phyloP scores from a whole-genome alignment of 2,797 vertebrate species.

The Scarus forsteni region DNA sequence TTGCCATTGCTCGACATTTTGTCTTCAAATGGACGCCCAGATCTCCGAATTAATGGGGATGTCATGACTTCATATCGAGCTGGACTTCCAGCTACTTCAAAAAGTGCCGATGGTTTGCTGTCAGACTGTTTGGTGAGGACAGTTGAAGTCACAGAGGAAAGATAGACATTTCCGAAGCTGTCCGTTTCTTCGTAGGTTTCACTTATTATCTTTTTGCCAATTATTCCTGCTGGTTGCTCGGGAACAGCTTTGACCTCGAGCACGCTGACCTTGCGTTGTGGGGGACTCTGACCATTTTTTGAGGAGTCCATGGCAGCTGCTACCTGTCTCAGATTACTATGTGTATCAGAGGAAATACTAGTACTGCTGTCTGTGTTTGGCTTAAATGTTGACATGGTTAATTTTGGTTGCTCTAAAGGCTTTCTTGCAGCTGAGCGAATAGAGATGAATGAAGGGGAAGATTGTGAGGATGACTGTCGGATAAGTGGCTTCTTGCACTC shows the following conservation, averaged over 20 bases:
- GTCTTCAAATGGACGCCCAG: constrained; percentile 73
- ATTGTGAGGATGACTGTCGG: constrained; percentile 80
- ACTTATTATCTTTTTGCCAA: constrained; percentile 85
- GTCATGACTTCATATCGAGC: constrained; percentile 80
- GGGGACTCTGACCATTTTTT: constrained; percentile 63
- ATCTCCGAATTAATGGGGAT: constrained; percentile 79
- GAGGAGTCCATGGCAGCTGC: constrained; percentile 30
- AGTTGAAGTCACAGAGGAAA: constrained; percentile 86
- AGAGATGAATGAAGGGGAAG: constrained; percentile 91
- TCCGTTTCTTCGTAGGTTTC: constrained; percentile 90
- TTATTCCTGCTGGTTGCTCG: constrained; percentile 78
- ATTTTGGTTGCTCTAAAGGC: constrained; percentile 75
- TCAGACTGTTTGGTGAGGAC: constrained; percentile 89
- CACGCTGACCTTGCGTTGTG: constrained; percentile 82
- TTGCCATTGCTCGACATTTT: constrained; percentile 73
- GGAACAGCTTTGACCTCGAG: constrained; percentile 87
- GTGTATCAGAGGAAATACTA: constrained; percentile 24
- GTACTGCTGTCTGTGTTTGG: constrained; percentile 41
- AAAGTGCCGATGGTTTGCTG: constrained; percentile 73
- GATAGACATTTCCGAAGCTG: constrained; percentile 86
- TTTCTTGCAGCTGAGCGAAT: constrained; percentile 91
- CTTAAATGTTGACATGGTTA: constrained; percentile 65
- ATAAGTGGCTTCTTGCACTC: constrained; percentile 47
- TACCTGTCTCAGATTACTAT: constrained; percentile 19
- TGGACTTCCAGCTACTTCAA: constrained; percentile 79